phyloP scores from a whole-genome alignment of 1,140 invertebrate genomes.

The Chionoecetes opilio region DNA sequence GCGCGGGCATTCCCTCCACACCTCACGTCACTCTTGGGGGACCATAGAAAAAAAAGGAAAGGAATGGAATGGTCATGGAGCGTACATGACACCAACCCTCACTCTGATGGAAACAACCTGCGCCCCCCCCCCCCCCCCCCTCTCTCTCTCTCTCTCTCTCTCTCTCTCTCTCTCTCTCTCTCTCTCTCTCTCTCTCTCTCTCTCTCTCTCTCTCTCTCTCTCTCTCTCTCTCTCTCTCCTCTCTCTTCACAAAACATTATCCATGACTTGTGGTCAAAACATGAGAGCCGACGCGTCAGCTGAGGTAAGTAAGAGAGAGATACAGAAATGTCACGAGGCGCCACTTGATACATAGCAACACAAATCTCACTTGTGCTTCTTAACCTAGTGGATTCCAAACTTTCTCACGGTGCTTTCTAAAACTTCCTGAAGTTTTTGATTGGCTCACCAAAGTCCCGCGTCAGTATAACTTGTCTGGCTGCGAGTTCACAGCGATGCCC shows the following conservation, averaged over 20 bases:
- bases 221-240: constrained; percentile 62
- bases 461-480: not conserved
- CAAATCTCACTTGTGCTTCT: constrained; percentile 37
- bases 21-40: too few relatives aligned
- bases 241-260: not conserved
- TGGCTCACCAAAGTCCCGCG: not conserved
- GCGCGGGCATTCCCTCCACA: too few relatives aligned
- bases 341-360: constrained; percentile 34
- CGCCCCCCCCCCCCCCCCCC: too few relatives aligned
- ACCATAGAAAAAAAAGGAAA: too few relatives aligned
- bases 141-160: constrained; percentile 22
- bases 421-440: not conserved
- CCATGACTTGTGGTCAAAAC: too few relatives aligned
- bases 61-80: too few relatives aligned
- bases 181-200: constrained; percentile 60
- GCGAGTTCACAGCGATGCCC: not conserved
- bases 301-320: too few relatives aligned
- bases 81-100: too few relatives aligned
- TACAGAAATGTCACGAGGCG: too few relatives aligned
- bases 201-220: constrained; percentile 52
- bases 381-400: not conserved
- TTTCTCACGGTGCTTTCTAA: not conserved
- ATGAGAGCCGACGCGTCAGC: too few relatives aligned
- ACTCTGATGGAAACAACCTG: not conserved
- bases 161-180: constrained; percentile 64